phyloP scores from a whole-genome alignment of 2,797 vertebrate genomes.

The Typhlichthys subterraneus region DNA sequence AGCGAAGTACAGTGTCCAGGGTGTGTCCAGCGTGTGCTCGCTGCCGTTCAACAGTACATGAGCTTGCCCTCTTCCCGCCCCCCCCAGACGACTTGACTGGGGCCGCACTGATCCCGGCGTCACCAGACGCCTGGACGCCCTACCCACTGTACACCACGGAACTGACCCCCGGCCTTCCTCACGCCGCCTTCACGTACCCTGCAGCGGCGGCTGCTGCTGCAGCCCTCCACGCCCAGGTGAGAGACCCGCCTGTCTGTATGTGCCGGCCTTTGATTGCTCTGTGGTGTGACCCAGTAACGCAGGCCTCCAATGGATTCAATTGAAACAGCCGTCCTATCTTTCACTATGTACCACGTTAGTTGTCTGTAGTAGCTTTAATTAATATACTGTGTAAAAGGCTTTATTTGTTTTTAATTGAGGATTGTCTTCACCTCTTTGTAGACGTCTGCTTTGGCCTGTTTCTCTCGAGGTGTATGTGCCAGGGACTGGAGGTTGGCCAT shows the following conservation, averaged over 20 bases:
- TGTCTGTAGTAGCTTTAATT: no score
- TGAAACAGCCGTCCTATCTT: no score
- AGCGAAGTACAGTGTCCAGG: no score
- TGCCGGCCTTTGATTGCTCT: no score
- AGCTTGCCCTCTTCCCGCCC: conserved; percentile 18
- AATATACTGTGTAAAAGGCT: no score
- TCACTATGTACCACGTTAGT: no score
- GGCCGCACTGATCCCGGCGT: conserved; percentile 93
- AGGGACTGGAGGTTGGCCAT: conserved; percentile 14
- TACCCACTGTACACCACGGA: conserved; percentile 97
- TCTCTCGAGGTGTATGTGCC: conserved; percentile 1
- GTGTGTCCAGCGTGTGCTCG: no score
- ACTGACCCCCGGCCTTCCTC: conserved; percentile 93
- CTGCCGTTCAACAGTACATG: no score
- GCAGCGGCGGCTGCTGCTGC: conserved; percentile 90
- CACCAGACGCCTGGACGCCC: conserved; percentile 95
- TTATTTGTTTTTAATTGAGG: no score
- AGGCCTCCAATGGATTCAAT: no score
- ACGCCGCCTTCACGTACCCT: conserved; percentile 93
- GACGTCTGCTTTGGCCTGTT: conserved; percentile 9
- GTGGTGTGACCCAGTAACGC: no score
- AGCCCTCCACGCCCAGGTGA: conserved; percentile 96
- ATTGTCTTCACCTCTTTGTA: not conserved
- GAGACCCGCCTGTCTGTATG: conserved; percentile 71
- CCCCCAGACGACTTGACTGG: conserved; percentile 94